Conservation (phyloP, 2,888 invertebrate genomes). For the Melangyna quadrimaculata region DNA sequence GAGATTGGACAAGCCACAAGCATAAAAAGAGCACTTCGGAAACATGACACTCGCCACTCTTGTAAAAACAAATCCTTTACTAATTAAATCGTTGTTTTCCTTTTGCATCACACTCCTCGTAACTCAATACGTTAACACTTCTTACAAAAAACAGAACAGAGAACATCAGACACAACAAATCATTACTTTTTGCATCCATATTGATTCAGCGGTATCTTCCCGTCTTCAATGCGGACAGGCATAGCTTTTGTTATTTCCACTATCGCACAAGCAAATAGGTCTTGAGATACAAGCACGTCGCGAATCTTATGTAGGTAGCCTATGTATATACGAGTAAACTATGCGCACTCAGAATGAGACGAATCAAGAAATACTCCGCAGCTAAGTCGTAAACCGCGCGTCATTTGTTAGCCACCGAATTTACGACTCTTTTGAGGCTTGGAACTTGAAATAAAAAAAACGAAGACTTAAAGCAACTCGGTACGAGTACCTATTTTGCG, state of each 20-base stretch:
- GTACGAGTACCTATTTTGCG: constrained; percentile 47
- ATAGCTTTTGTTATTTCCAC: constrained; percentile 61
- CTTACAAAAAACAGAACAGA: constrained; percentile 3
- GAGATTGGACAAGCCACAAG: not conserved
- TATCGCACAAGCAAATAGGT: constrained; percentile 52
- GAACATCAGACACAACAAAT: constrained; percentile 69
- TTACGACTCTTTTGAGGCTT: constrained; percentile 59
- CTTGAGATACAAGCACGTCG: constrained; percentile 47
- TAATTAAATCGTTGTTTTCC: constrained; percentile 22
- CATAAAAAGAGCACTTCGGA: constrained; percentile 9
- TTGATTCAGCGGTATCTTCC: constrained; percentile 72
- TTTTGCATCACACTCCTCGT: constrained; percentile 12
- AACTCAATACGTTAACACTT: constrained; percentile 57
- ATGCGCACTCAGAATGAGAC: constrained; percentile 58
- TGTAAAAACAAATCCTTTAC: constrained; percentile 28
- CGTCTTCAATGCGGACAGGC: constrained; percentile 61
- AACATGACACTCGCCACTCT: constrained; percentile 35
- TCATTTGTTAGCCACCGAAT: constrained; percentile 70
- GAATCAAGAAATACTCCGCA: constrained; percentile 54
- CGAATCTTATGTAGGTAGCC: not conserved
- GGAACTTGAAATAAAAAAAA: constrained; percentile 17
- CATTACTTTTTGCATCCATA: constrained; percentile 81
- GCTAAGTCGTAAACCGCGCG: constrained; percentile 59
- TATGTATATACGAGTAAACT: not conserved
- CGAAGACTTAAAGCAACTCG: not conserved